Evolutionary conservation across 2,797 vertebrate species (phyloP), one percentile per base, ranked within the genome.

Genomic region (Rallus crepitans): DNA sequence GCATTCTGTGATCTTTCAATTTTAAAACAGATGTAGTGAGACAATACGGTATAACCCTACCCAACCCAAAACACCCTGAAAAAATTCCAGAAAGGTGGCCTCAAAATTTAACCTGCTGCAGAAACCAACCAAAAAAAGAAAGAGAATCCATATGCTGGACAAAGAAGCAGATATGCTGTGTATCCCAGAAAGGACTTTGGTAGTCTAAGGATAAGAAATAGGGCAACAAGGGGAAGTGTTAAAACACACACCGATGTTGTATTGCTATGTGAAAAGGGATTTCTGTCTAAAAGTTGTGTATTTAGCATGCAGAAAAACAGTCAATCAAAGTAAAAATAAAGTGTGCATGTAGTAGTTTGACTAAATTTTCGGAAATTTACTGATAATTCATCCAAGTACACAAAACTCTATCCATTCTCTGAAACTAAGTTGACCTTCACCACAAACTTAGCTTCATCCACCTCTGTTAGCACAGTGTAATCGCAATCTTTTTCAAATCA

Each of bases 401-500:
- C 17, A 61, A 20, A 94, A 92, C 42, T 81, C 79, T 88, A 64
- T 39, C 12, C n/a, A 80, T 82, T 61, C 59, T 59, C 52, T 60
- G 47, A 70, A 88, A 87, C 64, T 56, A 83, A 84, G 40, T n/a
- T 93, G 96, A 97, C 95, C 96, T 97, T 97, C 93, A 97, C 59
- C 63, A 95, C 52, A 95, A 91, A 90, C 55, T 82, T 45, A 87
- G 77, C 80, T 73, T 87, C 63, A 68, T 84, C 77, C 88, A 90
- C 68, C 84, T 91, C 80, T 90, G 82, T 69, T 83, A 92, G 79
- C 87, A 93, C 57, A 82, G 37, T 33, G 59, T 97, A 97, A 96
- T 96, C 91, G 93, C 68, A 88, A 78, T 90, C 91, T 91, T 91
- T 96, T 95, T 95, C 93, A 96, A 96, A 97, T 95, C 92, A 96